Evolutionary conservation across 2,113 vertebrate species (phyloP).

Genomic region (Ammodramus savannarum): DNA sequence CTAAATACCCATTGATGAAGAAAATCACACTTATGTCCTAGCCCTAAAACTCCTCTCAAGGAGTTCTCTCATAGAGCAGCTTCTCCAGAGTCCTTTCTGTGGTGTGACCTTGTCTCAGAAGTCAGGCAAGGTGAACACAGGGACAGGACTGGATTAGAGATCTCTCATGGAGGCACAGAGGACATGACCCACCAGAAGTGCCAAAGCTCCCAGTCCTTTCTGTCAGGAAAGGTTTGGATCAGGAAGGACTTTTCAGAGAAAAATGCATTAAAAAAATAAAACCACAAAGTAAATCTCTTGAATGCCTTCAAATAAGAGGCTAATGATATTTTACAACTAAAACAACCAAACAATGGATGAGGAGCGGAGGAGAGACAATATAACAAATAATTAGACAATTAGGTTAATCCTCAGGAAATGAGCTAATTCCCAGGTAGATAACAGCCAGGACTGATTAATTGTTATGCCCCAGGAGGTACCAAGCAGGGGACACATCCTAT

Average conservation of each 20-base stretch:
- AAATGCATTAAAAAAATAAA: not conserved
- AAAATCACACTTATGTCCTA: not conserved
- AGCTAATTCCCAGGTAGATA: constrained; percentile 8
- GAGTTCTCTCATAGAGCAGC: not conserved
- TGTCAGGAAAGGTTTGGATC: not conserved
- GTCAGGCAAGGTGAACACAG: not conserved
- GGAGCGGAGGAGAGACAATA: not conserved
- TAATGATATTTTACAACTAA: not conserved
- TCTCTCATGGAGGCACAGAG: not conserved
- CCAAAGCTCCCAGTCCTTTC: not conserved
- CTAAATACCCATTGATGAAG: not conserved
- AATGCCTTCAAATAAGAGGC: not conserved
- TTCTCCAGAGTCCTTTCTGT: not conserved
- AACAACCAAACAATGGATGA: not conserved
- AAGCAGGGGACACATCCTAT: not conserved
- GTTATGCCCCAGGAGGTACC: not conserved
- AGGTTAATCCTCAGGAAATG: constrained; percentile 1
- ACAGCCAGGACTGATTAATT: not conserved
- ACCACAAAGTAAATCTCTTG: not conserved
- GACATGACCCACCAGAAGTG: not conserved
- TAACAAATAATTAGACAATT: not conserved
- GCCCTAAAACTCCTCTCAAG: not conserved
- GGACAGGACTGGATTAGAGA: not conserved
- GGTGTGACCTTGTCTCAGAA: not conserved
- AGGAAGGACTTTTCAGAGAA: not conserved